Evolutionary conservation across 2,888 invertebrate genomes (phyloP).

Genomic region (Xestia sexstrigata): DNA sequence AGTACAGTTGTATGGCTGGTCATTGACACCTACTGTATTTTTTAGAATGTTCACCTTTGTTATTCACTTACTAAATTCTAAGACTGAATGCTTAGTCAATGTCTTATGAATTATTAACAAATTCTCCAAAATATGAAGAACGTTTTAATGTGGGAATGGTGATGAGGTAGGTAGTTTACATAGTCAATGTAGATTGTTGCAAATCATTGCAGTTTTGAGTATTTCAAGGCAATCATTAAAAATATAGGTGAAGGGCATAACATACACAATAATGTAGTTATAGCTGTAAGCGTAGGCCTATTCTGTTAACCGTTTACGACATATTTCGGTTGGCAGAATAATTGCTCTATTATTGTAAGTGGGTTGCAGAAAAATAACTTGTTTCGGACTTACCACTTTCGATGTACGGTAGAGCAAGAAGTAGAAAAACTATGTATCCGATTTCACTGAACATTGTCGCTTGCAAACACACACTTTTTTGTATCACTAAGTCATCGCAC

Average conservation of each 20-base stretch:
- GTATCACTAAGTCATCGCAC: constrained; percentile 90
- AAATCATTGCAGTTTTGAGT: constrained; percentile 45
- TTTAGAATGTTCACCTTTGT: constrained; percentile 43
- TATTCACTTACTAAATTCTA: constrained; percentile 20
- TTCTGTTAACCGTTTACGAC: constrained; percentile 47
- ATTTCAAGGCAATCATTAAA: constrained; percentile 51
- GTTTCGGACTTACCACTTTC: constrained; percentile 92
- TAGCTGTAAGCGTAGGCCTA: constrained; percentile 22
- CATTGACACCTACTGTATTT: constrained; percentile 53
- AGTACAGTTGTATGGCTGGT: constrained; percentile 44
- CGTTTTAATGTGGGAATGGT: constrained; percentile 27
- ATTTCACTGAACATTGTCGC: constrained; percentile 92
- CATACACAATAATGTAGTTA: constrained; percentile 7
- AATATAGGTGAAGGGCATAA: constrained; percentile 54
- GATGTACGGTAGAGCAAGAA: constrained; percentile 93
- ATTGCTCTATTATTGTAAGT: constrained; percentile 62
- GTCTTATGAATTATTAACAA: constrained; percentile 41
- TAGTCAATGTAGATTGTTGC: constrained; percentile 22
- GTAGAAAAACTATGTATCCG: constrained; percentile 92
- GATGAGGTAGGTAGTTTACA: constrained; percentile 25
- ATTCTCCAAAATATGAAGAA: constrained; percentile 11
- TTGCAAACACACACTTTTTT: constrained; percentile 85
- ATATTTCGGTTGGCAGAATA: constrained; percentile 63
- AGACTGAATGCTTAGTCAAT: constrained; percentile 7
- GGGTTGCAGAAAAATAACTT: constrained; percentile 55